Percentiles rank a stretch among this genome's conserved stretches.
phyloP scores from a whole-genome alignment of 2,113 vertebrate genomes.

The Candoia aspera region DNA sequence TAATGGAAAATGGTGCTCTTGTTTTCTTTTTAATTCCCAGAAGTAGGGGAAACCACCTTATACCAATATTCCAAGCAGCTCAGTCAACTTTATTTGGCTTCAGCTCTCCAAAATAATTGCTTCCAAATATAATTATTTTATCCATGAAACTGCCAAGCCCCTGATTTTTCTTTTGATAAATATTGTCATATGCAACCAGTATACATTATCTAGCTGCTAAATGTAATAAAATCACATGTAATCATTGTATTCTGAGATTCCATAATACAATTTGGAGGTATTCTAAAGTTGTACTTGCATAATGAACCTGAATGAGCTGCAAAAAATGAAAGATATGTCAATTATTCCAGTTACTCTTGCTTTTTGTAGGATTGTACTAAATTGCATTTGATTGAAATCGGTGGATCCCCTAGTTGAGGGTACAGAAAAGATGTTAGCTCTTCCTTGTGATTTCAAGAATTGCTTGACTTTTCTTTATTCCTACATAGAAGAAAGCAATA shows the following conservation, averaged over 20 bases:
- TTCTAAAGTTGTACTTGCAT: neutral
- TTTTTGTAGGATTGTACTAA: neutral
- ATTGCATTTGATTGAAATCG: neutral
- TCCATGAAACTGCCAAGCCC: neutral
- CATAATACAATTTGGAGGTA: neutral
- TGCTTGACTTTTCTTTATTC: neutral
- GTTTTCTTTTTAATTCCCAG: neutral
- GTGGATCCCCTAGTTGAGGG: neutral
- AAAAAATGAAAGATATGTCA: neutral
- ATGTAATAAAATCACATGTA: neutral
- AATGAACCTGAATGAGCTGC: neutral
- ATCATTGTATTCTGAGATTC: neutral
- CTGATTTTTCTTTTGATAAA: neutral
- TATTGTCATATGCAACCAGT: neutral
- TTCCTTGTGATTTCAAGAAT: neutral
- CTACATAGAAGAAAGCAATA: neutral
- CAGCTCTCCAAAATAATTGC: neutral
- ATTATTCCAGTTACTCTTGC: neutral
- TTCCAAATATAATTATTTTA: neutral
- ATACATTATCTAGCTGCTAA: neutral
- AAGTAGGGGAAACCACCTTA: neutral
- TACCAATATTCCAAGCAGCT: neutral
- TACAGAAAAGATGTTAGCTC: neutral
- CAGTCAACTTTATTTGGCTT: neutral
- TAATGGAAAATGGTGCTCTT: neutral